Base-by-base conservation (phyloP, 1,140 invertebrate genomes). In the Nebria ingens region DNA sequence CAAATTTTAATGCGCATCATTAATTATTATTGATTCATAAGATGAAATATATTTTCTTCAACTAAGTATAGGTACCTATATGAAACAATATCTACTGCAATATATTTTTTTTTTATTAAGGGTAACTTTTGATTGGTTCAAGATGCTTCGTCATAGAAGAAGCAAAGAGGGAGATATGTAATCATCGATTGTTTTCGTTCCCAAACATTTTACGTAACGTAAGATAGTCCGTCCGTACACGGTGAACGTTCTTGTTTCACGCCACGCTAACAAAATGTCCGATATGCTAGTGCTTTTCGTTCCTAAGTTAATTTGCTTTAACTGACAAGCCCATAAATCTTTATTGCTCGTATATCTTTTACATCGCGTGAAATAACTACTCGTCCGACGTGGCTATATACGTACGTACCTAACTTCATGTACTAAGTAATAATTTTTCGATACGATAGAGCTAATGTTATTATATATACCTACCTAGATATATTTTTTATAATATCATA, bases 51-150 rank as follows among this genome's bases (percentile, higher is more conserved):
- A n/a, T n/a, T n/a, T n/a, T n/a, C n/a, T n/a, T n/a, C n/a, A n/a
- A n/a, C n/a, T n/a, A n/a, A n/a, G 25, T 34, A n/a, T 34, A n/a
- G 6, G 25, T 34, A 34, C 6, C 6, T 34, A n/a, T 34, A 34
- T 34, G 25, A n/a, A 34, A 34, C 25, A 34, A 9, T n/a, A 34
- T 34, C 25, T 34, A n/a, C n/a, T n/a, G n/a, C n/a, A n/a, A n/a
- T n/a, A n/a, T n/a, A n/a, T n/a, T n/a, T n/a, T n/a, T n/a, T n/a
- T n/a, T n/a, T 34, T 21, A 21, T 22, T 51, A 23, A 51, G 21
- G 50, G 19, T 21, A 17, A 51, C 50, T 51, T 51, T 51, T 51
- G 50, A 51, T 51, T 51, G 50, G 50, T 22, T 19, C 50, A 51
- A 51, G 50, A 51, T 21, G 22, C 50, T 21, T 51, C 9, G 21